Percentiles rank a stretch among this genome's conserved stretches.
phyloP scores from a whole-genome alignment of 2,113 vertebrate species.

The Halcyon senegalensis region DNA sequence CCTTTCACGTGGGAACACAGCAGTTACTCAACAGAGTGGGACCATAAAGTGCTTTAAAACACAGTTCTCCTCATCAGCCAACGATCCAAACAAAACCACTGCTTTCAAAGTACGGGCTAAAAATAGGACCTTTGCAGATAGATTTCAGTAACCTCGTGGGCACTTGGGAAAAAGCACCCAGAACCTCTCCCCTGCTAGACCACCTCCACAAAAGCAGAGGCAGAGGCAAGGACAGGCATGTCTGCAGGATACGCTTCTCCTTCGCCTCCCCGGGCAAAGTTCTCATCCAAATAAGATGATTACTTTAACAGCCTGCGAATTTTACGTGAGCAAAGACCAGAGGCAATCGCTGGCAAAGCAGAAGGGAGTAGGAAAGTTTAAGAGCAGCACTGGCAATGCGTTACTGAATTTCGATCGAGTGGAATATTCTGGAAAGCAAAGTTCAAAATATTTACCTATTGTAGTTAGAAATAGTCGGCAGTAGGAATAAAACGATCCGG shows the following conservation, averaged over 20 bases:
- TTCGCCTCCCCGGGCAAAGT: not conserved
- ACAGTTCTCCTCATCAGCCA: not conserved
- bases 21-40: not conserved
- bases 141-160: not conserved
- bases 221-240: not conserved
- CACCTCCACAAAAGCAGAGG: not conserved
- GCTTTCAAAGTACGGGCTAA: not conserved
- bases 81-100: not conserved
- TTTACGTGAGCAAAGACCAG: not conserved
- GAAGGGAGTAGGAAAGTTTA: not conserved
- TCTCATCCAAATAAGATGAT: not conserved
- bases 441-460: conserved; percentile 45
- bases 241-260: not conserved
- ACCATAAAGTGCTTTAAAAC: not conserved
- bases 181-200: not conserved
- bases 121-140: not conserved
- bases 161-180: not conserved
- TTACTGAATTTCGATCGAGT: not conserved
- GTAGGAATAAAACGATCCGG: not conserved
- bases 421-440: conserved; percentile 9
- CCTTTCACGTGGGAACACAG: not conserved
- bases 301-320: not conserved
- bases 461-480: not conserved
- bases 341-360: not conserved
- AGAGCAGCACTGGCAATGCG: not conserved